Conservation (phyloP, 2,888 invertebrate species). For the Bugulina stolonifera region DNA sequence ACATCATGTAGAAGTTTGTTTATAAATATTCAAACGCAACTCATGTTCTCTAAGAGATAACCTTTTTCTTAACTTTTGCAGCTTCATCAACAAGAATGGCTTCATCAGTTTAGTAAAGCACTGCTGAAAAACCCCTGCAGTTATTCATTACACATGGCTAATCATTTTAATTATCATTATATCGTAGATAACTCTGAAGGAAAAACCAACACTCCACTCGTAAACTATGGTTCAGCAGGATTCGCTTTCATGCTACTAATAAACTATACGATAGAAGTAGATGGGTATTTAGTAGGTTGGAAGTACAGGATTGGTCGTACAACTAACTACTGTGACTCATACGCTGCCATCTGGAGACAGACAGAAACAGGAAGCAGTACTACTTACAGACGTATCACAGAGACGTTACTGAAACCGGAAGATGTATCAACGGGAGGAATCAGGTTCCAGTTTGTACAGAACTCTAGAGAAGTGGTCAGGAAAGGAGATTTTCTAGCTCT, state of each 20-base stretch:
- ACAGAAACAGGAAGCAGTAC: neutral
- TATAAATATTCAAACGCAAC: too few species aligned
- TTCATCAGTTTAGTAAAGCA: too few species aligned
- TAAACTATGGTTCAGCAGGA: neutral
- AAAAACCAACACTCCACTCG: neutral
- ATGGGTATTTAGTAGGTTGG: neutral
- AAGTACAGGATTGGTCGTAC: neutral
- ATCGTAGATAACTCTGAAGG: neutral
- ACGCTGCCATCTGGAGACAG: slow-evolving; percentile 18
- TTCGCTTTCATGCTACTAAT: neutral
- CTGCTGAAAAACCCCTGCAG: too few species aligned
- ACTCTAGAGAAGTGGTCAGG: neutral
- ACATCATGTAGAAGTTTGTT: too few species aligned
- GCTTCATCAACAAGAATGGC: too few species aligned
- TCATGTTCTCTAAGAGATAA: too few species aligned
- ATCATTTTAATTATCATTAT: too few species aligned
- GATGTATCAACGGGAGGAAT: slow-evolving; percentile 7
- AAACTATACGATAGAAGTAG: neutral
- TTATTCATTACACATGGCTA: too few species aligned
- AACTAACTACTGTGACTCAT: slow-evolving; percentile 2
- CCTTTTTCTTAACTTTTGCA: too few species aligned
- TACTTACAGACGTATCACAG: neutral
- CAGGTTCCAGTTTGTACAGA: slow-evolving; percentile 20
- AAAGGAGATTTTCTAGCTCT: slow-evolving; percentile 3
- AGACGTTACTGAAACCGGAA: neutral